These are phyloP conservation scores for Porites lutea DNA, from an alignment of 64 coral and sea anemone genomes.

Conservation along the genomic window DNA sequence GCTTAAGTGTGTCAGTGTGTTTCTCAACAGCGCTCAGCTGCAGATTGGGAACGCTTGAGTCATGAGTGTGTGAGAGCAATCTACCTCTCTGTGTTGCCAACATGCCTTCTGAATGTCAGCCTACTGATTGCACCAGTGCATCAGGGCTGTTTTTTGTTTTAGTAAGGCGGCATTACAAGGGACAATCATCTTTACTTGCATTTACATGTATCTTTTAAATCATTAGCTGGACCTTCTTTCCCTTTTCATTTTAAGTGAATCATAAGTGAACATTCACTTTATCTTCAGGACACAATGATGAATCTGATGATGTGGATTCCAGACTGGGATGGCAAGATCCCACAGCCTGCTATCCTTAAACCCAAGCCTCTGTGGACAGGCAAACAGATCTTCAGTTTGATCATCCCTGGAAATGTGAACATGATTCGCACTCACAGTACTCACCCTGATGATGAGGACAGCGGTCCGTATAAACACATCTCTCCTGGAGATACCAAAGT, in stretches of 20 bases:
- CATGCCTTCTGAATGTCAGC: conserved; percentile 60
- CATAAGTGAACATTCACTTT: too few species aligned
- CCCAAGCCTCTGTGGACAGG: conserved; percentile 98
- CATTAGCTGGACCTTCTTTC: too few species aligned
- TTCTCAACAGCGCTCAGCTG: conserved; percentile 94
- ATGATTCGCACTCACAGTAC: conserved; percentile 96
- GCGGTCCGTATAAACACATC: conserved; percentile 96
- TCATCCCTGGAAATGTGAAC: conserved; percentile 98
- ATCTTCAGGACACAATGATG: conserved; percentile 91
- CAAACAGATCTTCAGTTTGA: conserved; percentile 93
- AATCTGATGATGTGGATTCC: conserved; percentile 98
- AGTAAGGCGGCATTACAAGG: conserved; percentile 60
- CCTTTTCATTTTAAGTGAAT: too few species aligned
- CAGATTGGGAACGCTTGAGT: conserved; percentile 99
- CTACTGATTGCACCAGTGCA: conserved; percentile 33
- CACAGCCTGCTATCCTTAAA: conserved; percentile 92
- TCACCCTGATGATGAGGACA: conserved; percentile 99
- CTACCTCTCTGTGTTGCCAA: conserved; percentile 82
- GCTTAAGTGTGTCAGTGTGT: conserved; percentile 65
- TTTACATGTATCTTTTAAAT: not conserved
- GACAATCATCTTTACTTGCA: not conserved
- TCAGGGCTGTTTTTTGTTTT: conserved; percentile 35
- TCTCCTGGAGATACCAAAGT: conserved; percentile 99
- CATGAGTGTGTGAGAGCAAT: conserved; percentile 97
- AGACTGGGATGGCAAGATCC: conserved; percentile 96